Base-by-base conservation (phyloP, 2,797 vertebrate species). In the Eutrigla gurnardus region DNA sequence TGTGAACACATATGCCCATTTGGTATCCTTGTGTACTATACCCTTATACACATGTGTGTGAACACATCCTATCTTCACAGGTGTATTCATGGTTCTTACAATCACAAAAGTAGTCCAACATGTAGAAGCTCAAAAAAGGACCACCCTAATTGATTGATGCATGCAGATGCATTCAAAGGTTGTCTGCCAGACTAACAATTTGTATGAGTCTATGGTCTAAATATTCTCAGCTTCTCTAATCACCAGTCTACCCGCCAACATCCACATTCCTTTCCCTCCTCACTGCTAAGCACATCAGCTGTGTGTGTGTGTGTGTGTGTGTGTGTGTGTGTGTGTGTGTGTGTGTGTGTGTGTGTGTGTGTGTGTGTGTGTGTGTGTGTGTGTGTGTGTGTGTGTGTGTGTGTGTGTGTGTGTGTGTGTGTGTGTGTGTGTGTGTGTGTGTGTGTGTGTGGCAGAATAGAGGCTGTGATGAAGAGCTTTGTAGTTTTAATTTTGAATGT, bases 401-500 rank as follows among this genome's bases (percentile, higher is more conserved):
- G 32, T 46, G 60, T 75, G 65, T 63, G 66, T 37, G 70, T 64
- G 59, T 83, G 69, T 50, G 62, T 47, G 60, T 33, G 32, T 46
- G 60, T 75, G 65, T 63, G 66, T 37, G 70, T 64, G 59, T 83
- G 69, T 50, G 62, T 37, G 70, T 64, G 59, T 83, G 69, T 50
- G 62, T 47, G 60, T 33, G 32, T 46, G 60, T 75, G 65, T 63
- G 66, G 60, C 35, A 63, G 40, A 54, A 58, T 55, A 25, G 50
- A 73, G 78, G 61, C 55, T 63, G 71, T 70, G 82, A 84, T 85
- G 77, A 77, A 74, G 65, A 76, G 77, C 64, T 84, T 83, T 81
- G 59, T 53, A 15, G 66, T 70, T 42, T 83, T 84, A 32, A 58
- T 86, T 81, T 84, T 46, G 5, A 81, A 85, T 64, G 66, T 32